Conservation (phyloP, 2,888 invertebrate genomes). For the Tubulanus polymorphus region DNA sequence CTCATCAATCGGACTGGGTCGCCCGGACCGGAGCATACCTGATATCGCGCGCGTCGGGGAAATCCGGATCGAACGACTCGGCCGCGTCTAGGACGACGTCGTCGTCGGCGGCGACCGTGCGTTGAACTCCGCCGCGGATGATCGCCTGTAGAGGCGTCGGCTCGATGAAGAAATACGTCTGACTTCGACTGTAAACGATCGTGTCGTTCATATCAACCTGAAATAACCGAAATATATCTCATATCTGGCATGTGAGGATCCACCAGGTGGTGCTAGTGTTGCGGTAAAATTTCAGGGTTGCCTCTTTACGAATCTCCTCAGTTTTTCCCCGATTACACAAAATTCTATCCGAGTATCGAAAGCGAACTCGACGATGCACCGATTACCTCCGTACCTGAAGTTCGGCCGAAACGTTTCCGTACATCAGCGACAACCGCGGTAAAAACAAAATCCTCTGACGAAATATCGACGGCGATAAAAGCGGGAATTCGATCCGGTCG, state of each 20-base stretch:
- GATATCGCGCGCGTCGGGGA: constrained; percentile 15
- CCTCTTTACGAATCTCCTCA: no score
- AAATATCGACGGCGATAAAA: constrained; percentile 10
- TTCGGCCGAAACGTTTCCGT: constrained; percentile 34
- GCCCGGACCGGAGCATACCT: no score
- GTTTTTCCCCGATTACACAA: no score
- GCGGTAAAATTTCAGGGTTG: no score
- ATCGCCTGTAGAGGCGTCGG: constrained; percentile 26
- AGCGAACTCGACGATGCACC: no score
- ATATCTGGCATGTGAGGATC: no score
- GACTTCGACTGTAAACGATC: constrained; percentile 29
- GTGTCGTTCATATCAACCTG: constrained; percentile 37
- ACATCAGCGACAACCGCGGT: constrained; percentile 27
- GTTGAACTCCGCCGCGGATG: constrained; percentile 36
- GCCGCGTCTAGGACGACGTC: constrained; percentile 31
- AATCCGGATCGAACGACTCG: constrained; percentile 31
- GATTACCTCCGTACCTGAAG: constrained; percentile 30
- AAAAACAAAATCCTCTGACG: constrained; percentile 29
- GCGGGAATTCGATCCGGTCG: neutral
- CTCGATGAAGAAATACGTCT: constrained; percentile 24
- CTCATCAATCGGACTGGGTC: no score
- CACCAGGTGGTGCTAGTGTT: no score
- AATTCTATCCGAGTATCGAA: no score
- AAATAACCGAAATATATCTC: neutral
- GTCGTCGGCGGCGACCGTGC: constrained; percentile 22